Conservation (phyloP, 1,140 invertebrate genomes). For the Danaus melanippus region DNA sequence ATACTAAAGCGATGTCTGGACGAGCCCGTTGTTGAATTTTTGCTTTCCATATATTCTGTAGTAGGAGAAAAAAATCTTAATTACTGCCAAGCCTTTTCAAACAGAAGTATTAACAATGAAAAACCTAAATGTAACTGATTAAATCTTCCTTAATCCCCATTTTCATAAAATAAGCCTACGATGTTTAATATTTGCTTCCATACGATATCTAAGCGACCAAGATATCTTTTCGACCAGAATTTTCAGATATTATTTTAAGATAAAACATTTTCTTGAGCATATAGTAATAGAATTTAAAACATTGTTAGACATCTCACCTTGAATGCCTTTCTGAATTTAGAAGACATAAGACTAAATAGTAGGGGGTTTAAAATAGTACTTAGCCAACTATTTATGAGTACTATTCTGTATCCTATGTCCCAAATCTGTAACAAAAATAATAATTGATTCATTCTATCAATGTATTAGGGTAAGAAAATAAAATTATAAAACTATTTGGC, state of each 20-base stretch:
- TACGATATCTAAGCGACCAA: no score
- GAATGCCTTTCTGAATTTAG: conserved; percentile 49
- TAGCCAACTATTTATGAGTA: conserved; percentile 42
- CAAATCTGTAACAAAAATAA: conserved; percentile 40
- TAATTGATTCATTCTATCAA: not conserved
- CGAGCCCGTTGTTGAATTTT: conserved; percentile 6
- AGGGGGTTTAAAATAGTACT: conserved; percentile 50
- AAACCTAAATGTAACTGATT: no score
- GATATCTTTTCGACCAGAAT: not conserved
- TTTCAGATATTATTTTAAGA: conserved; percentile 1
- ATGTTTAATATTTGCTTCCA: no score
- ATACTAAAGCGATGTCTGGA: not conserved
- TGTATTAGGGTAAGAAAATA: no score
- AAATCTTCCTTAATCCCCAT: no score
- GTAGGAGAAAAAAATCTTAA: not conserved
- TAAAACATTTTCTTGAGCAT: not conserved
- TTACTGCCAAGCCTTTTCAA: not conserved
- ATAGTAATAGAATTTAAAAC: not conserved
- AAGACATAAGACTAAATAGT: conserved; percentile 56
- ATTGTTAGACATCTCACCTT: conserved; percentile 29
- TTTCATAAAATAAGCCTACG: no score
- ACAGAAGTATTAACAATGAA: no score
- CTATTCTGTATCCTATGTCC: conserved; percentile 31
- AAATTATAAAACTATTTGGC: no score
- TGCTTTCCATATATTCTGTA: conserved; percentile 10